Base-by-base conservation (phyloP, 1,140 invertebrate genomes). In the Bemisia tabaci region DNA sequence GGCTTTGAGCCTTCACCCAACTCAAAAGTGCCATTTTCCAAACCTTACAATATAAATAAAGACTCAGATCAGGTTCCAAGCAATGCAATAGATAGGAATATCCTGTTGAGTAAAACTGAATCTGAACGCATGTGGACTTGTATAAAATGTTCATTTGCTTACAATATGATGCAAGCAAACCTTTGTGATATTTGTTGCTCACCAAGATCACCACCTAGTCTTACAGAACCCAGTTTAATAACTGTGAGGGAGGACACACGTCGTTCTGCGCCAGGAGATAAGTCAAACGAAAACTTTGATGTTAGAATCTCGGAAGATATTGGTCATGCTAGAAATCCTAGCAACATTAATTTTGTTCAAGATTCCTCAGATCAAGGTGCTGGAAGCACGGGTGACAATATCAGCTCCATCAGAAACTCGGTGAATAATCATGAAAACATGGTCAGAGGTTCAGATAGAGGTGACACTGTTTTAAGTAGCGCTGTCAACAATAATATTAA, bases 131-230 rank as follows among this genome's bases (percentile, higher is more conserved):
- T 90, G 85, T 94, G 91, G 91, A 89, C 88, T 62, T 94, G 91
- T 79, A 80, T 82, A 66, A 87, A 91, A 76, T 94, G 91, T 77
- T 91, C 89, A 72, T 93, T 89, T 77, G 87, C 90, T 62, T 92
- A 91, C 75, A 94, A 94, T 79, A 85, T 88, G 65, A 82, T 89
- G 69, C 87, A 87, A 83, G 84, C 85, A 59, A 83, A 85, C 24
- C 79, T 80, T 59, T 94, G 91, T 76, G 89, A 91, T 74, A 89
- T 92, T 72, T 94, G 91, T 73, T 84, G 85, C 67, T 83, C 83
- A 71, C 78, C 80, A 70, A 77, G 82, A 67, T 82, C 83, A 23
- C 81, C 84, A 1, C 84, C 87, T 65, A 84, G 83, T 67, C 73
- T 85, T n/a, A 80, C 80, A 25, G 82, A 85, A 68, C 82, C 85